Evolutionary conservation across 2,888 invertebrate genomes (phyloP).

Genomic region (Mythimna lalbum): DNA sequence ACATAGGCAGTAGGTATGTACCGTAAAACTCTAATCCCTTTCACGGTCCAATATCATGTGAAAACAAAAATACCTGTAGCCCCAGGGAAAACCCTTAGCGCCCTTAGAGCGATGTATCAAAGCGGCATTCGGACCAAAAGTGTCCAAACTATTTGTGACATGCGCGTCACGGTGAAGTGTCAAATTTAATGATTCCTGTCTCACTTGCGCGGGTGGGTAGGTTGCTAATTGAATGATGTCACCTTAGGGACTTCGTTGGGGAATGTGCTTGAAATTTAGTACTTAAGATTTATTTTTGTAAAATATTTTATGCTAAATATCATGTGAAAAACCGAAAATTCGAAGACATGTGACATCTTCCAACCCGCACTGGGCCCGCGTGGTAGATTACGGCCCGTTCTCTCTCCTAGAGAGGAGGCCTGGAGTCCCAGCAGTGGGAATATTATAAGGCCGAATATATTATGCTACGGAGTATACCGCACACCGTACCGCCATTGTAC

Average conservation of each 20-base stretch:
- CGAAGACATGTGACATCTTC: too few relatives aligned
- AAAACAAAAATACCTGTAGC: constrained; percentile 59
- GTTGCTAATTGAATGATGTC: constrained; percentile 71
- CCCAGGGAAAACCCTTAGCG: constrained; percentile 42
- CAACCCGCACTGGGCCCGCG: too few relatives aligned
- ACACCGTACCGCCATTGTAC: too few relatives aligned
- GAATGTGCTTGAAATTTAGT: constrained; percentile 22
- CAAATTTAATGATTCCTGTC: constrained; percentile 62
- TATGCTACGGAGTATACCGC: too few relatives aligned
- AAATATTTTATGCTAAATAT: too few relatives aligned
- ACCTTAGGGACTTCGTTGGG: constrained; percentile 59
- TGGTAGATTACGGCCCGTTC: too few relatives aligned
- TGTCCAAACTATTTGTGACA: constrained; percentile 61
- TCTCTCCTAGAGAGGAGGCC: too few relatives aligned
- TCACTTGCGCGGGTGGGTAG: constrained; percentile 24
- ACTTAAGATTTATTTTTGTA: neutral
- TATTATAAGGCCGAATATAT: too few relatives aligned
- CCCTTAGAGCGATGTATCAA: constrained; percentile 58
- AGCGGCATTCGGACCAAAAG: constrained; percentile 54
- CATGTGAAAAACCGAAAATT: too few relatives aligned
- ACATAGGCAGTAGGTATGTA: constrained; percentile 17
- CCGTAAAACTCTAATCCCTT: constrained; percentile 34
- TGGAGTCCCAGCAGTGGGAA: too few relatives aligned
- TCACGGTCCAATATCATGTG: constrained; percentile 39
- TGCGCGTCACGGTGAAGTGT: constrained; percentile 50